Base-by-base conservation (phyloP, 2,888 invertebrate species). In the Watsonalla cultraria region DNA sequence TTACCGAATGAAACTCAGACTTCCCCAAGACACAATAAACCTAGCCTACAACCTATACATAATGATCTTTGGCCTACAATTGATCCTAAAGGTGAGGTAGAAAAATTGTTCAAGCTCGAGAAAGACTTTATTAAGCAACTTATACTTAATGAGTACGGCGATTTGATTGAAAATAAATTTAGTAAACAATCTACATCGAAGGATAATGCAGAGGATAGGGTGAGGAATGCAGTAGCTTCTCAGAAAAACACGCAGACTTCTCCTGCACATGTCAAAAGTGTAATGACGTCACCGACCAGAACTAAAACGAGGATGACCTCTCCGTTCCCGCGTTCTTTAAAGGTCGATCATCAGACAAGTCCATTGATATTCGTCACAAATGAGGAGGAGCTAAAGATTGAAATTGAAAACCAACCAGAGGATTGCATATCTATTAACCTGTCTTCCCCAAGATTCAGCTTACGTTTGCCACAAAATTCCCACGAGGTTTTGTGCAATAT, bases 221-320 rank as follows among this genome's bases (percentile, higher is more conserved):
- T 51, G 7, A 77, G 68, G 47, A 90, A 89, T 60, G 58, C 78
- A 5, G 61, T 70, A 13, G 74, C 81, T 1, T 68, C 69, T 9
- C 89, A 84, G 49, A 91, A 90, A 66, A 82, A 84, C 52, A 91
- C 91, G 5, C 91, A 91, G 65, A 91, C 91, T 0, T 90, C 91
- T 6, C 90, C 90, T 5, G 82, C 85, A 39, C 86, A 77, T 46
- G 84, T 84, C 0, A 89, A 86, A 67, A 76, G 80, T 65, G 78
- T 86, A 0, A 91, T 89, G 90, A 91, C 91, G 1, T 91, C 91
- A 13, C 91, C 91, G 6, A 82, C 79, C 24, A 78, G 60, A 62
- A 84, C 84, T 11, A 89, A 88, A 65, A 86, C 86, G 1, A 80
- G 90, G 58, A 82, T 89, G 0, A 91, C 90, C 11, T 91, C 91